Conservation (phyloP, 2,113 vertebrate genomes). For the Oryzias celebensis region DNA sequence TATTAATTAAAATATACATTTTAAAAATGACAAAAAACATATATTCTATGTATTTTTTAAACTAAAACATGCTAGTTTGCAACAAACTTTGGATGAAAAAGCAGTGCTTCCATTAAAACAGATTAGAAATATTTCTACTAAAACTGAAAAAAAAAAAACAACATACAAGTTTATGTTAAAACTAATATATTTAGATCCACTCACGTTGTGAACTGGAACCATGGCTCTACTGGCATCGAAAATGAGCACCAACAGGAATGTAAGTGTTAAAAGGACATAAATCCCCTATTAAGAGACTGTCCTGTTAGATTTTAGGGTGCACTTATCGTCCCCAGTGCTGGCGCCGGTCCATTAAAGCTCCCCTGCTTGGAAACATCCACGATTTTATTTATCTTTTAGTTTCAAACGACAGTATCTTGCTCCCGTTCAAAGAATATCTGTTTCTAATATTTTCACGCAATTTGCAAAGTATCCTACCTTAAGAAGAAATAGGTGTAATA, state of each 20-base stretch:
- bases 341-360: conserved; percentile 14
- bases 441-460: conserved; percentile 17
- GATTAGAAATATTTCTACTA: not conserved
- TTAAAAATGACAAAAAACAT: no score
- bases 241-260: not conserved
- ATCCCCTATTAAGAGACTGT: conserved; percentile 21
- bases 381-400: conserved; percentile 9
- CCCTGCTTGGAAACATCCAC: conserved; percentile 20
- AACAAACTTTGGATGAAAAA: no score
- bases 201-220: not conserved
- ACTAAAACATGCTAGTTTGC: no score
- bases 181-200: not conserved
- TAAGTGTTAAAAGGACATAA: conserved; percentile 20
- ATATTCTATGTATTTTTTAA: no score
- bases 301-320: conserved; percentile 19
- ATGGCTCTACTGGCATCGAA: not conserved
- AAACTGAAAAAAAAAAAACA: not conserved
- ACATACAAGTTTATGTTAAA: not conserved
- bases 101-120: no score
- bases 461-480: conserved; percentile 54
- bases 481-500: conserved; percentile 33
- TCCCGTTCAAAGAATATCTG: not conserved
- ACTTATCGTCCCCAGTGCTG: conserved; percentile 19
- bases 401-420: conserved; percentile 17
- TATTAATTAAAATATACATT: no score